Evolutionary conservation across 2,797 vertebrate genomes (phyloP), one percentile per base, ranked within the genome.

Genomic region (Arctocebus calabarensis): DNA sequence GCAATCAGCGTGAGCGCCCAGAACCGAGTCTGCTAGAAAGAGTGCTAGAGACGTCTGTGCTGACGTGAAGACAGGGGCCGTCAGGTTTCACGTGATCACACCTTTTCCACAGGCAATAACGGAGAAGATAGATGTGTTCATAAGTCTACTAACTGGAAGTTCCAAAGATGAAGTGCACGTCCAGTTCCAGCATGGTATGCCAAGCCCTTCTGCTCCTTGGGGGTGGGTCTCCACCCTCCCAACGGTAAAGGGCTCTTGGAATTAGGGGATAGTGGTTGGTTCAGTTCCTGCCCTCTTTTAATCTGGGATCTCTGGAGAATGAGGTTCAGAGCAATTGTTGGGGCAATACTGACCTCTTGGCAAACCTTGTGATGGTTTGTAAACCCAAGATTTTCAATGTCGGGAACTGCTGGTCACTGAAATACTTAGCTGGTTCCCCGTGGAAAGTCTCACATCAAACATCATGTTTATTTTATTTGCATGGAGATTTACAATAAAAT

Each of bases 101-200:
- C 5, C 45, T 71, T 62, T 83, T 20, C 29, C 68, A 70, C 2
- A 70, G 73, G 34, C 27, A 8, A 40, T 27, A 27, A 48, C 0
- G 13, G 64, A 91, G 66, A 85, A 68, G 23, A 57, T 5, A 43
- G 59, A 43, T 2, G 5, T 71, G 20, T 59, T 43, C 43, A 34
- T 59, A n/a, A 55, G 52, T 91, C 55, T 81, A 29, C 57, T n/a
- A 68, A 70, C 16, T 1, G 7, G 66, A 68, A 55, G n/a, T 75
- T 91, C 34, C 40, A 66, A 48, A 77, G 59, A n/a, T 0, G 27
- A 27, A 45, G 20, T 5, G 1, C 1, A 4, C 79, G 57, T 79
- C 29, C 12, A 19, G 3, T 10, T 61, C 37, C 43, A 79, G 3
- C 2, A 10, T 0, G 14, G 16, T 4, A 2, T 1, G 9, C 37